Conservation (phyloP, 2,113 vertebrate species). For the Phrynocephalus versicolor region DNA sequence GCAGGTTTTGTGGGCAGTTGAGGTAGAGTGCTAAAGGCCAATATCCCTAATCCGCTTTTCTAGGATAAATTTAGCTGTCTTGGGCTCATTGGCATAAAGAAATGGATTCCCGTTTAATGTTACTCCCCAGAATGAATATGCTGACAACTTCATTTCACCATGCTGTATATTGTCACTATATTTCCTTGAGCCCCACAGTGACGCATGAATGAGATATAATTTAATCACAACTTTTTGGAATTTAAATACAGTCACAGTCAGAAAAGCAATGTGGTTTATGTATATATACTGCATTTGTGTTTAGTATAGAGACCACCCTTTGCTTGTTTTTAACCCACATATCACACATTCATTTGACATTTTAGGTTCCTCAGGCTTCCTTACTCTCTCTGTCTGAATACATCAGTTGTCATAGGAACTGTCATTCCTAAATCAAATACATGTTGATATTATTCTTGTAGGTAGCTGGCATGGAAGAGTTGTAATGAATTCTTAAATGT, state of each 20-base stretch:
- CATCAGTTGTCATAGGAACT: conserved; percentile 76
- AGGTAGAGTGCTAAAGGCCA: no score
- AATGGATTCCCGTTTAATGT: no score
- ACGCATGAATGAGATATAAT: no score
- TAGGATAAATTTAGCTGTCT: no score
- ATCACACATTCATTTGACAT: conserved; percentile 47
- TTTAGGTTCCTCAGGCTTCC: conserved; percentile 47
- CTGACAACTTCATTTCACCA: neutral
- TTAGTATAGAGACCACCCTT: neutral
- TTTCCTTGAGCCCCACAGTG: neutral
- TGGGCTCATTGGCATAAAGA: no score
- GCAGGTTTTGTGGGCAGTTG: no score
- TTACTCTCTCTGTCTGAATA: conserved; percentile 40
- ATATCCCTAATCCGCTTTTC: no score
- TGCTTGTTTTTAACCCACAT: neutral
- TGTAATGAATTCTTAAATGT: conserved; percentile 66
- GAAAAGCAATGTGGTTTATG: no score
- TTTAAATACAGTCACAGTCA: no score
- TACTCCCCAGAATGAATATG: no score
- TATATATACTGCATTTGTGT: neutral
- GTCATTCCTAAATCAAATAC: conserved; percentile 62
- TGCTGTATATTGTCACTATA: neutral
- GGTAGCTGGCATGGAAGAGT: conserved; percentile 66
- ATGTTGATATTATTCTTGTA: conserved; percentile 70
- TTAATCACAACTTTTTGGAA: no score